phyloP scores from a whole-genome alignment of 2,113 vertebrate species.

The Vireo altiloquus region DNA sequence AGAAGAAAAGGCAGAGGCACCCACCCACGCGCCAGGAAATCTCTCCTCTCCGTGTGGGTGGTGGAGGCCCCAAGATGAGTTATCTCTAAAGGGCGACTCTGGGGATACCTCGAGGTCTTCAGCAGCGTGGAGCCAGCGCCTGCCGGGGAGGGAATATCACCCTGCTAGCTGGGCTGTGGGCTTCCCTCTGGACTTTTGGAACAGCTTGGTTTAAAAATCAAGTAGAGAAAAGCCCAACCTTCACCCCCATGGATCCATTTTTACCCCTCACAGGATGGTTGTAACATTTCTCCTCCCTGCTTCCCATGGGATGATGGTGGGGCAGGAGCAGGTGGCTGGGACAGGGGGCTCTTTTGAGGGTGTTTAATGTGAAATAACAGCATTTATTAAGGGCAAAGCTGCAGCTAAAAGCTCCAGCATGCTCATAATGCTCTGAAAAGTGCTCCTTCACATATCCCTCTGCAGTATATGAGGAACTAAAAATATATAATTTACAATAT shows the following conservation, averaged over 20 bases:
- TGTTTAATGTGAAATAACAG: background rate
- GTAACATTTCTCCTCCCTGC: background rate
- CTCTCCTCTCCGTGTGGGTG: conserved; percentile 73
- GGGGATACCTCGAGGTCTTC: conserved; percentile 77
- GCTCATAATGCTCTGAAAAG: background rate
- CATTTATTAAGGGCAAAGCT: background rate
- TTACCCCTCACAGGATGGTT: background rate
- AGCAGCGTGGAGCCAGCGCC: conserved; percentile 27
- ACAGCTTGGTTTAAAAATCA: background rate
- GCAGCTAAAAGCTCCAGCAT: background rate
- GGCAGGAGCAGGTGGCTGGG: background rate
- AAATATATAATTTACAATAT: background rate
- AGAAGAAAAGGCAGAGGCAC: conserved; percentile 65
- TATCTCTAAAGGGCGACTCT: conserved; percentile 77
- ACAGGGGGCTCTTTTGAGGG: background rate
- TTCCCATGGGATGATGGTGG: background rate
- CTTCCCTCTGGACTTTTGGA: background rate
- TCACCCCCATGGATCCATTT: background rate
- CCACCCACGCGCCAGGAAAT: conserved; percentile 78
- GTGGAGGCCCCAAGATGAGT: conserved; percentile 68
- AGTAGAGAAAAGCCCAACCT: background rate
- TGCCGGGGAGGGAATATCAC: background rate
- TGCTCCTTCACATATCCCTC: background rate
- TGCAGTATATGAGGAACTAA: background rate
- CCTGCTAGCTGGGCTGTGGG: background rate